phyloP scores from a whole-genome alignment of 2,888 invertebrate species.

The Callimorpha dominula region DNA sequence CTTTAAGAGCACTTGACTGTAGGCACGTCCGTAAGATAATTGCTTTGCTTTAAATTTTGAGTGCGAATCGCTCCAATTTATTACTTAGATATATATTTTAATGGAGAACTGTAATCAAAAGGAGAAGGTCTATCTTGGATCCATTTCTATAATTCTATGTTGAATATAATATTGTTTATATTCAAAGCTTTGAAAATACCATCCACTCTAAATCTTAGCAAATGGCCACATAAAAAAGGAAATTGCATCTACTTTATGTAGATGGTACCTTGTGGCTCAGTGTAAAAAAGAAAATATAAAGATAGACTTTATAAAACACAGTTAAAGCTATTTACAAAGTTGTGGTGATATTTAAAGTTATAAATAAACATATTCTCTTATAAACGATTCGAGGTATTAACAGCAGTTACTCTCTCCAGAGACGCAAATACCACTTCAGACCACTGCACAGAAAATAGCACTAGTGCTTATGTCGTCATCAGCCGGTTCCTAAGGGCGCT shows the following conservation, averaged over 20 bases:
- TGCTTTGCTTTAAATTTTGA: not conserved
- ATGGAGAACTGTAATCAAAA: conserved; percentile 16
- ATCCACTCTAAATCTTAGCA: conserved; percentile 30
- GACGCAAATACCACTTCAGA: too few species aligned
- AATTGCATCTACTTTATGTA: conserved; percentile 36
- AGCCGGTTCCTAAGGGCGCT: too few species aligned
- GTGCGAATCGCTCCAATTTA: not conserved
- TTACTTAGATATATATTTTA: not conserved
- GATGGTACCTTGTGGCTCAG: conserved; percentile 13
- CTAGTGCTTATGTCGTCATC: too few species aligned
- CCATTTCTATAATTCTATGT: too few species aligned
- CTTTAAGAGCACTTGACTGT: conserved; percentile 9
- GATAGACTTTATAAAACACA: not conserved
- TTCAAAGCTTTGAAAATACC: not conserved
- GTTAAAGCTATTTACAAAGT: not conserved
- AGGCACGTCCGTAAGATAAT: not conserved
- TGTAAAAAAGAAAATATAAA: conserved; percentile 19
- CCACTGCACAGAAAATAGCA: too few species aligned
- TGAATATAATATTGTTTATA: too few species aligned
- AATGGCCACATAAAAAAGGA: conserved; percentile 33
- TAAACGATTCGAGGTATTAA: too few species aligned
- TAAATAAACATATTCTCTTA: too few species aligned
- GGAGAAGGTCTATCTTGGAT: conserved; percentile 2
- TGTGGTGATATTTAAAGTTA: too few species aligned
- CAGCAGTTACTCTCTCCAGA: too few species aligned